phyloP scores from a whole-genome alignment of 1,140 invertebrate species.

The Drosophila willistoni region DNA sequence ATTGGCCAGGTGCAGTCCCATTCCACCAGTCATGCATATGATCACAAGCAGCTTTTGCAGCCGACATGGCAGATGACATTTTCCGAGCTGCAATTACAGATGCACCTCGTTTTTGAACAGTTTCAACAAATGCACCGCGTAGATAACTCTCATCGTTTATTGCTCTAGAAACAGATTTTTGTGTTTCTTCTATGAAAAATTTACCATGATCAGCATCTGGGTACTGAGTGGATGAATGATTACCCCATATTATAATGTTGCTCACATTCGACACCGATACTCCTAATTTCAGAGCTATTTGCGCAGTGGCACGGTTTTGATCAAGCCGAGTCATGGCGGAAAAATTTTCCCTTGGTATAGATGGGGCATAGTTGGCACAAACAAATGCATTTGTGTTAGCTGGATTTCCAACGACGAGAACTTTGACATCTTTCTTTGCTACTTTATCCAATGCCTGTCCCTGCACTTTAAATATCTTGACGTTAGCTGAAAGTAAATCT shows the following conservation, averaged over 20 bases:
- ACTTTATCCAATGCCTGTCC: slow-evolving; percentile 96
- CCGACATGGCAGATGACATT: slow-evolving; percentile 99
- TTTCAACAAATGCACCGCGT: slow-evolving; percentile 93
- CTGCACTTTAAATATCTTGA: slow-evolving; percentile 98
- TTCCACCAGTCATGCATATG: slow-evolving; percentile 98
- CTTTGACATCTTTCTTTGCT: slow-evolving; percentile 97
- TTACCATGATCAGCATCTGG: slow-evolving; percentile 96
- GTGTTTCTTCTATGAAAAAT: slow-evolving; percentile 85
- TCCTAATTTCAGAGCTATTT: slow-evolving; percentile 88
- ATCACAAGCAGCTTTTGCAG: slow-evolving; percentile 98
- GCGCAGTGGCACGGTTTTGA: slow-evolving; percentile 97
- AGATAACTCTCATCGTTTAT: slow-evolving; percentile 91
- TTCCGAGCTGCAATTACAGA: slow-evolving; percentile 98
- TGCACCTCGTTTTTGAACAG: slow-evolving; percentile 98
- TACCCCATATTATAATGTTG: slow-evolving; percentile 99
- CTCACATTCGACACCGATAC: slow-evolving; percentile 90
- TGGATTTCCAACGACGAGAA: slow-evolving; percentile 99
- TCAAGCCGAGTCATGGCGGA: slow-evolving; percentile 99
- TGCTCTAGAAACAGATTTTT: slow-evolving; percentile 87
- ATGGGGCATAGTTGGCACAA: slow-evolving; percentile 97
- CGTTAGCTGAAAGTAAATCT: slow-evolving; percentile 97
- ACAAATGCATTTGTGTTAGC: slow-evolving; percentile 99
- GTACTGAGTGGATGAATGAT: slow-evolving; percentile 99
- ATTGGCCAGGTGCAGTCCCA: slow-evolving; percentile 91
- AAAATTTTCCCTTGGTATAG: slow-evolving; percentile 98